A percentile compares a stretch with the other conserved stretches of the same genome.
Evolutionary conservation across 2,888 invertebrate species (phyloP).

Genomic region (Eupithecia exiguata): DNA sequence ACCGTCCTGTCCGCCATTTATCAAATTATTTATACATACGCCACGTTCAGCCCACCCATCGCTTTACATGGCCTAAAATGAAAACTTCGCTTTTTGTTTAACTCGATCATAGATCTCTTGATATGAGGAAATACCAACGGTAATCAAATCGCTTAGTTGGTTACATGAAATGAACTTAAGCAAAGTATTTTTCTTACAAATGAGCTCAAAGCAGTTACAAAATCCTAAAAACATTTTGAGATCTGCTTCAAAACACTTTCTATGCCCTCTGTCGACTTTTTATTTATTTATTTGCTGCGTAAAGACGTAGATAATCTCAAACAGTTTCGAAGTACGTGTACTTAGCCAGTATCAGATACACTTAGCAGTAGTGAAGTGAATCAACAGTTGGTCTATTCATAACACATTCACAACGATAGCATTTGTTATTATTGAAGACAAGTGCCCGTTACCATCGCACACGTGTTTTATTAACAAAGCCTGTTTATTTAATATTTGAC

Average conservation of each 20-base stretch:
- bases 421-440: slow-evolving; percentile 52
- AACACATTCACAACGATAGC: slow-evolving; percentile 45
- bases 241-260: not conserved
- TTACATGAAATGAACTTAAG: not conserved
- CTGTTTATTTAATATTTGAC: slow-evolving; percentile 62
- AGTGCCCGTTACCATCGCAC: slow-evolving; percentile 52
- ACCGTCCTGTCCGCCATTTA: slow-evolving; percentile 67
- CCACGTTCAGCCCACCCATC: slow-evolving; percentile 58
- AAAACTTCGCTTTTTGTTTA: slow-evolving; percentile 42
- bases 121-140: slow-evolving; percentile 17
- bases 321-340: slow-evolving; percentile 13
- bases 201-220: not conserved
- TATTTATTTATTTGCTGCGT: too few species aligned
- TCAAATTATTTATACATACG: slow-evolving; percentile 74
- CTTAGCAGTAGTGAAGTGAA: slow-evolving; percentile 49
- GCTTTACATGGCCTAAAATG: slow-evolving; percentile 54
- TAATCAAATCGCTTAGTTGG: not conserved
- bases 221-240: not conserved
- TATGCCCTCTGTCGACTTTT: not conserved
- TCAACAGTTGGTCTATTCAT: slow-evolving; percentile 54
- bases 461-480: slow-evolving; percentile 52
- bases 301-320: slow-evolving; percentile 17
- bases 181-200: not conserved
- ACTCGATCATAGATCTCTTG: slow-evolving; percentile 35
- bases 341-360: slow-evolving; percentile 42